phyloP scores from a whole-genome alignment of 2,113 vertebrate genomes.

The Lampris incognitus region DNA sequence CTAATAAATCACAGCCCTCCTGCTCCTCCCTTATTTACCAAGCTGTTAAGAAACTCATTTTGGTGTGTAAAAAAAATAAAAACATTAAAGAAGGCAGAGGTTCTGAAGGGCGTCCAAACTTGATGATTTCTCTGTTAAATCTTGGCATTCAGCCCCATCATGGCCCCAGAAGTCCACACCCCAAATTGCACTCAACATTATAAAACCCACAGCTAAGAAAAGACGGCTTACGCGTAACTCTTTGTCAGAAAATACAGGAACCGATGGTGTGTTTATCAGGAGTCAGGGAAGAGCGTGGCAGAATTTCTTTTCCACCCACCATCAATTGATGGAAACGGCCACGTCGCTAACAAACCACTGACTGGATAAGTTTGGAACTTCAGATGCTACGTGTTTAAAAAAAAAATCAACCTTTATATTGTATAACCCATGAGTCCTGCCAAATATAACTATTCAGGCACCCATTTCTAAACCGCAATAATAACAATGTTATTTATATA shows the following conservation, averaged over 20 bases:
- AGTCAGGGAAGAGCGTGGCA: conserved; percentile 11
- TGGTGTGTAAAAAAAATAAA: too few relatives aligned
- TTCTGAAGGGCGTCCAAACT: too few relatives aligned
- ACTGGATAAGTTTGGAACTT: background rate
- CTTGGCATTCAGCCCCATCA: too few relatives aligned
- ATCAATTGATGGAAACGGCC: conserved; percentile 6
- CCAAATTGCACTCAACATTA: background rate
- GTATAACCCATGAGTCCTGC: background rate
- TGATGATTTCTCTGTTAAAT: too few relatives aligned
- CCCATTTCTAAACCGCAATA: conserved; percentile 1
- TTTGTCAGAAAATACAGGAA: conserved; percentile 17
- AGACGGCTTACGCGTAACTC: background rate
- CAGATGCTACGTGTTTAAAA: background rate
- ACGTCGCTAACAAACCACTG: conserved; percentile 19
- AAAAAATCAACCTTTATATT: too few relatives aligned
- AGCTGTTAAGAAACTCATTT: too few relatives aligned
- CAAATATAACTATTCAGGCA: background rate
- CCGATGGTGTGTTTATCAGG: conserved; percentile 11
- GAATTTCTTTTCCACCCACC: conserved; percentile 11
- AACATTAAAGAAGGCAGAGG: too few relatives aligned
- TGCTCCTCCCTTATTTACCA: too few relatives aligned
- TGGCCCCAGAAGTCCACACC: background rate
- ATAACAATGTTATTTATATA: background rate
- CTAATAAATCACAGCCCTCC: too few relatives aligned
- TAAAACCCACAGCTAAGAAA: conserved; percentile 10